phyloP scores from a whole-genome alignment of 2,113 vertebrate species.

The Polypterus senegalus region DNA sequence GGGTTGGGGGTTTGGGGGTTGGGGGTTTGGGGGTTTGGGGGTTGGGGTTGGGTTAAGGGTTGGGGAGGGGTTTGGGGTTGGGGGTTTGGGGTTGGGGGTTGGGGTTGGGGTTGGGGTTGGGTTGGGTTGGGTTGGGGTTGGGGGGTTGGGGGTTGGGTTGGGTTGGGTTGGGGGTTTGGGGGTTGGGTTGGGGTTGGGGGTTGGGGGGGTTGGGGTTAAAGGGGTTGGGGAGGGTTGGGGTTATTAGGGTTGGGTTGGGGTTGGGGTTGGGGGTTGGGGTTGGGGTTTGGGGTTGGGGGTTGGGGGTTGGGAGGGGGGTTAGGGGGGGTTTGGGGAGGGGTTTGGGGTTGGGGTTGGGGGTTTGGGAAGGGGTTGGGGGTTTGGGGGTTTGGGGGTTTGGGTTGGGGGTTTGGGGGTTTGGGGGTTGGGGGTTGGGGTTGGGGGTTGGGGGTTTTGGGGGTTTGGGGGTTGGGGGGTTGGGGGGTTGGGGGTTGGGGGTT shows the following conservation, averaged over 20 bases:
- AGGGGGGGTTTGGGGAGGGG: constrained; percentile 3
- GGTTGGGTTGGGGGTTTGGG: constrained; percentile 8
- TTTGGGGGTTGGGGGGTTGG: constrained; percentile 15
- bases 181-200: constrained; percentile 8
- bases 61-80: not conserved
- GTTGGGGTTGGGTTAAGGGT: too few relatives aligned
- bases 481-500: constrained; percentile 6
- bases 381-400: constrained; percentile 11
- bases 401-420: too few relatives aligned
- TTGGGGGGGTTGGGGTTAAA: constrained; percentile 8
- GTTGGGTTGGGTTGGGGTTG: too few relatives aligned
- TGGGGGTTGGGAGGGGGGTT: constrained; percentile 1
- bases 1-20: too few relatives aligned
- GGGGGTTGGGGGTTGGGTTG: constrained; percentile 9
- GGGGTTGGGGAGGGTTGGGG: too few relatives aligned
- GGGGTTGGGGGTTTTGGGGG: constrained; percentile 6
- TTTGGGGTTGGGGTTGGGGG: too few relatives aligned
- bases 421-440: constrained; percentile 11
- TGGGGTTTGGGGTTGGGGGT: constrained; percentile 4
- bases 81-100: not conserved
- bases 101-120: not conserved
- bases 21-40: too few relatives aligned
- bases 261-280: constrained; percentile 3
- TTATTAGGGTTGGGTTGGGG: constrained; percentile 4
- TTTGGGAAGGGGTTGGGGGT: too few relatives aligned